These are phyloP conservation scores for Aradophagus sp. DNA, from an alignment of 1,140 invertebrate species.

Conservation along the genomic window DNA sequence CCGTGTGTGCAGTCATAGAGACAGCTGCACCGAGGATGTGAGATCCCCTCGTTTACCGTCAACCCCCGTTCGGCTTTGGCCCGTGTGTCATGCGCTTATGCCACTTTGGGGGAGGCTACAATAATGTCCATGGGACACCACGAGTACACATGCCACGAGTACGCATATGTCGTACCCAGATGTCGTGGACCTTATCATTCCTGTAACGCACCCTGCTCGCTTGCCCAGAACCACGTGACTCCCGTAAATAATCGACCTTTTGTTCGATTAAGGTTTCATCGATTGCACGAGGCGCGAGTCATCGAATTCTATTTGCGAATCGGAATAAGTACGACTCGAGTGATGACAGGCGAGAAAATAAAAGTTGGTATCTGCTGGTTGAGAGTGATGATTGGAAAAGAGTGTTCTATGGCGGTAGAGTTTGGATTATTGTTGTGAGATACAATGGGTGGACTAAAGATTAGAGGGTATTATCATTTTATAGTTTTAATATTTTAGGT, in stretches of 20 bases:
- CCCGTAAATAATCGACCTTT: slow-evolving; percentile 54
- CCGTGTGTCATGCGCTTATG: slow-evolving; percentile 58
- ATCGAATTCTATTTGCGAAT: no score
- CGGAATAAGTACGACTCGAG: no score
- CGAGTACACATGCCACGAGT: slow-evolving; percentile 58
- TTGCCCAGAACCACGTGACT: slow-evolving; percentile 5
- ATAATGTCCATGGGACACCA: slow-evolving; percentile 63
- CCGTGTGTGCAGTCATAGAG: slow-evolving; percentile 29
- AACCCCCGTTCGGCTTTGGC: slow-evolving; percentile 35
- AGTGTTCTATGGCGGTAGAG: no score
- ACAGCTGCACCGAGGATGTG: slow-evolving; percentile 48
- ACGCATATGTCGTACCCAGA: slow-evolving; percentile 65
- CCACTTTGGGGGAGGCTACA: slow-evolving; percentile 62
- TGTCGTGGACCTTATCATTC: slow-evolving; percentile 63
- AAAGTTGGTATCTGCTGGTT: no score
- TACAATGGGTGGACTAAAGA: no score
- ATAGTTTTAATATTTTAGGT: no score
- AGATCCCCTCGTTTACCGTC: slow-evolving; percentile 35
- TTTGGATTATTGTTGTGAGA: no score
- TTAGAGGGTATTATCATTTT: no score
- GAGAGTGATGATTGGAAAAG: no score
- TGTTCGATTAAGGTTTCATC: slow-evolving; percentile 39
- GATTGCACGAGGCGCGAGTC: slow-evolving; percentile 21
- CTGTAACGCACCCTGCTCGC: slow-evolving; percentile 25
- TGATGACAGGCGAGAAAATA: no score